Conservation (phyloP, 2,797 vertebrate genomes). For the Hozukius guyotensis region DNA sequence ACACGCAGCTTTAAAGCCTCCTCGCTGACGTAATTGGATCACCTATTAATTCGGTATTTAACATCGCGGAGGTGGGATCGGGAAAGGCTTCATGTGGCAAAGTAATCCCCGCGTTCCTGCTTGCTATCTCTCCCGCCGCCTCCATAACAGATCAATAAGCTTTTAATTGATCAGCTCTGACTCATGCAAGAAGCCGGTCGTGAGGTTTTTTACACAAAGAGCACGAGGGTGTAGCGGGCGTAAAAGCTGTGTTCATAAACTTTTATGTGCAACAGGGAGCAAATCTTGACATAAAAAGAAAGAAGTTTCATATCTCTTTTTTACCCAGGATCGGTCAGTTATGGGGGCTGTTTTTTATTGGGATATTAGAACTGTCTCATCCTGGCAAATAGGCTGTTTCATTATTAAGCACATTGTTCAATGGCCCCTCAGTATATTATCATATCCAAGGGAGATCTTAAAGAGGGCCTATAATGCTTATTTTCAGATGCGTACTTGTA, state of each 20-base stretch:
- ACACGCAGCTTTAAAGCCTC: neutral
- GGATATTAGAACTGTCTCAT: constrained; percentile 47
- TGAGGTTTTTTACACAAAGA: constrained; percentile 10
- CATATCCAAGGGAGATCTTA: constrained; percentile 37
- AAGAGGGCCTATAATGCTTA: too few species aligned
- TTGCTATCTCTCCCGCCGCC: constrained; percentile 16
- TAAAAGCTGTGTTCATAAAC: constrained; percentile 45
- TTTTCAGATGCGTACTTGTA: too few species aligned
- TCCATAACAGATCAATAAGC: constrained; percentile 66
- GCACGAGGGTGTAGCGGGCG: neutral
- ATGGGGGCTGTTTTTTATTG: constrained; percentile 40
- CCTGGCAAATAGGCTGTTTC: constrained; percentile 49
- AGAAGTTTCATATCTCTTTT: constrained; percentile 1
- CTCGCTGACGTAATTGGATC: neutral
- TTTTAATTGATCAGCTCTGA: constrained; percentile 76
- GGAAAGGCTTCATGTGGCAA: neutral
- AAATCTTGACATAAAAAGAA: constrained; percentile 24
- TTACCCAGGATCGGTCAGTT: constrained; percentile 4
- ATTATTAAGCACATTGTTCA: constrained; percentile 58
- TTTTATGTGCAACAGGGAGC: constrained; percentile 43
- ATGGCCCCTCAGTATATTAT: constrained; percentile 41
- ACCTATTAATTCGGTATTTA: constrained; percentile 32
- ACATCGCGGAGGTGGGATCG: constrained; percentile 2
- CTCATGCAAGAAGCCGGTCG: constrained; percentile 21
- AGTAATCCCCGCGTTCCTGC: constrained; percentile 39